phyloP scores from a whole-genome alignment of 2,797 vertebrate species.

The Peromyscus eremicus region DNA sequence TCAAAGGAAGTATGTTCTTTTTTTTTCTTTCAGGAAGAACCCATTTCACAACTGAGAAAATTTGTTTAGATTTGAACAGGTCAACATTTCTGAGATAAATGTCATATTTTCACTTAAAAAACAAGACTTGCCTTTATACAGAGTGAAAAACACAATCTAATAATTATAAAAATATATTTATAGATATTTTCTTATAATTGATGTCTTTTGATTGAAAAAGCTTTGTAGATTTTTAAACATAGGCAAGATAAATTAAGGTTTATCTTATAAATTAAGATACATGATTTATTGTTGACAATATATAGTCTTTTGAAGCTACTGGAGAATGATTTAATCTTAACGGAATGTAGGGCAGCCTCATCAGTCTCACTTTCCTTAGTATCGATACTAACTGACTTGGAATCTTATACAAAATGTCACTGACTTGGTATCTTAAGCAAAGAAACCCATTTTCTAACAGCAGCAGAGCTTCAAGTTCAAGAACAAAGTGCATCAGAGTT shows the following conservation, averaged over 20 bases:
- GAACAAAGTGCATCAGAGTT: accelerated
- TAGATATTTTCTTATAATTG: neutral
- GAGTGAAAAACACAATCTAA: neutral
- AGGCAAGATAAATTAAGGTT: neutral
- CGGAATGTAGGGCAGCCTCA: neutral
- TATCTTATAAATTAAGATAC: neutral
- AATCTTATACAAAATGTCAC: neutral
- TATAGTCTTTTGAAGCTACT: neutral
- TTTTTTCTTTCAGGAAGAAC: constrained; percentile 35
- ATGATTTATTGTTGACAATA: neutral
- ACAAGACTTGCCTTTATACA: constrained; percentile 6
- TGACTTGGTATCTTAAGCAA: neutral
- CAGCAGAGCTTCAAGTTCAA: neutral
- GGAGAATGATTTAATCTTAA: neutral
- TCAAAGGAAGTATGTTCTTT: constrained; percentile 71
- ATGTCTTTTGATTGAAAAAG: neutral
- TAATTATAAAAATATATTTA: neutral
- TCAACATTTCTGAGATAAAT: constrained; percentile 69
- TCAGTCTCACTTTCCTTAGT: neutral
- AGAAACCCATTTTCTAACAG: neutral
- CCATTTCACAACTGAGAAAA: constrained; percentile 71
- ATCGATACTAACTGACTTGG: neutral
- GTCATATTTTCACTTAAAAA: constrained; percentile 56
- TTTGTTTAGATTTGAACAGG: constrained; percentile 74
- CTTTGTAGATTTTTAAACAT: neutral